phyloP scores from a whole-genome alignment of 2,797 vertebrate species.

The Anguilla megastoma region DNA sequence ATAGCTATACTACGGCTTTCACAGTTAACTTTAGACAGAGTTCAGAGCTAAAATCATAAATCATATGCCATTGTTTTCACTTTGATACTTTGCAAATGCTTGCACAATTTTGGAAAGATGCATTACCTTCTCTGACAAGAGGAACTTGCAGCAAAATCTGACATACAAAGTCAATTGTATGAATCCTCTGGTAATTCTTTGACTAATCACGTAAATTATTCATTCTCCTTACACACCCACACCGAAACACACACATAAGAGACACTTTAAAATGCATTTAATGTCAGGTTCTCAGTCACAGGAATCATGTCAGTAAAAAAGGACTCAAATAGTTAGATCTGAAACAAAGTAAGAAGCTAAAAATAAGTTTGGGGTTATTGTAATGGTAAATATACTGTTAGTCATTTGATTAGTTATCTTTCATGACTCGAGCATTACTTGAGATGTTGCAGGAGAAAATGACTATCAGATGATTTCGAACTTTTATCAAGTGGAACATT shows the following conservation, averaged over 20 bases:
- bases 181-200: neutral
- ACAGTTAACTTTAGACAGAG: neutral
- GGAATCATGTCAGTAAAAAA: neutral
- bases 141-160: neutral
- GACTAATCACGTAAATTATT: neutral
- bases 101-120: slow-evolving; percentile 8
- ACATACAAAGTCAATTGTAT: neutral
- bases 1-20: slow-evolving; percentile 26
- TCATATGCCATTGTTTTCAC: neutral
- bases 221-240: neutral
- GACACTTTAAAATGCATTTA: neutral
- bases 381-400: neutral
- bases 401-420: neutral
- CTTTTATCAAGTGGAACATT: neutral
- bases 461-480: neutral
- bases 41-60: neutral
- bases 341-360: neutral
- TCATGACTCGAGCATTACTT: neutral
- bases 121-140: neutral
- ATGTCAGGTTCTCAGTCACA: neutral
- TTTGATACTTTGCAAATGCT: slow-evolving; percentile 52
- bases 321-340: neutral
- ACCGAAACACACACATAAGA: neutral
- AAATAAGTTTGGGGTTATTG: neutral
- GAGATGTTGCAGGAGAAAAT: neutral